These are phyloP conservation scores for Xestia sexstrigata DNA, from an alignment of 2,888 invertebrate genomes.

Conservation along the genomic window DNA sequence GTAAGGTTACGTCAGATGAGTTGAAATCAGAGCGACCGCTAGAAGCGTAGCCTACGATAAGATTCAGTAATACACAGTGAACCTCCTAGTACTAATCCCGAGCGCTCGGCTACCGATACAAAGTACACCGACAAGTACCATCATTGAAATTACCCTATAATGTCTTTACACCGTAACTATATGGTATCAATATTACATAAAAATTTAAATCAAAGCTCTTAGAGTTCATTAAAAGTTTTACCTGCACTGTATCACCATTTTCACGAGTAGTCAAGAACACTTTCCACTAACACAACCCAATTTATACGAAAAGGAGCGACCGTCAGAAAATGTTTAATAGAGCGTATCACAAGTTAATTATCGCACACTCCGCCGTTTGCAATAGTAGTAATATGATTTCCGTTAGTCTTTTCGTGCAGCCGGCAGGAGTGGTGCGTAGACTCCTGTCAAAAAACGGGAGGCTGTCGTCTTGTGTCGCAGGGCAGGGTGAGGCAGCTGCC, in stretches of 20 bases:
- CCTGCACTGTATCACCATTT: conserved; percentile 83
- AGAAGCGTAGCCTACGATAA: conserved; percentile 84
- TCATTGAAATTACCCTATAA: conserved; percentile 66
- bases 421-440: conserved; percentile 80
- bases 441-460: conserved; percentile 82
- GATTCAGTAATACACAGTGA: conserved; percentile 67
- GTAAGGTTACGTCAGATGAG: conserved; percentile 79
- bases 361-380: conserved; percentile 84
- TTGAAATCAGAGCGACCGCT: conserved; percentile 85
- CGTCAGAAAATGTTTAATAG: conserved; percentile 56
- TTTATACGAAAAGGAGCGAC: conserved; percentile 65
- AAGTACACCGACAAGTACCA: conserved; percentile 58
- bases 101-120: conserved; percentile 67
- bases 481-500: conserved; percentile 82
- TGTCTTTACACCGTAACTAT: conserved; percentile 65
- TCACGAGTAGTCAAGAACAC: conserved; percentile 76
- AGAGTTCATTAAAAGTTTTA: conserved; percentile 81
- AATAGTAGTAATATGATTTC: conserved; percentile 81
- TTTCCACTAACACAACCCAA: conserved; percentile 75
- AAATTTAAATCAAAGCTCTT: conserved; percentile 85
- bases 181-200: conserved; percentile 75
- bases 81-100: conserved; percentile 71
- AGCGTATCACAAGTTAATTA: conserved; percentile 67
- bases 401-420: conserved; percentile 85
- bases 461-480: conserved; percentile 77